These are phyloP conservation scores for Camponotus fellah DNA, from an alignment of 2,888 invertebrate genomes.

Conservation along the genomic window DNA sequence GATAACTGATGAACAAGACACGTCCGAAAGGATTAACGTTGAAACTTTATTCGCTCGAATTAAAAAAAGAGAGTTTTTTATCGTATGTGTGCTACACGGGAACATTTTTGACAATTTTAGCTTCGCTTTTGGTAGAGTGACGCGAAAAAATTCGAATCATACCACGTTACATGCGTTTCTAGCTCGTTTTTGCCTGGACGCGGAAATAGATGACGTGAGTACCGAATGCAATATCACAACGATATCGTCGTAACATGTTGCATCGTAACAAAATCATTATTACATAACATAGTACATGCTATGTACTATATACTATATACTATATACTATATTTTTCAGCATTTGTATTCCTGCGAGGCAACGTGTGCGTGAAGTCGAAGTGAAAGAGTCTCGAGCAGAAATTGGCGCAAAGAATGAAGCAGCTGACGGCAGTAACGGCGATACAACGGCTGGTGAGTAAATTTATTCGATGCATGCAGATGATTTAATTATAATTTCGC, in stretches of 20 bases:
- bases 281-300: background rate
- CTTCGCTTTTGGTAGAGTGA: background rate
- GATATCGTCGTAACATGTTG: background rate
- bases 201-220: background rate
- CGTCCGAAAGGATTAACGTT: background rate
- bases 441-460: slow-evolving; percentile 41
- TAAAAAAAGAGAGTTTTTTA: background rate
- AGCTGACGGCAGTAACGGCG: slow-evolving; percentile 27
- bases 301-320: too few species aligned
- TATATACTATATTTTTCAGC: slow-evolving; percentile 1
- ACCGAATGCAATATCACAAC: background rate
- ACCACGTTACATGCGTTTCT: background rate
- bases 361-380: slow-evolving; percentile 4
- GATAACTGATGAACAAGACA: background rate
- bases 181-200: background rate
- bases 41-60: background rate
- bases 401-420: slow-evolving; percentile 30
- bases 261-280: background rate
- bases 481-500: slow-evolving; percentile 46
- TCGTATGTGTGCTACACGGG: background rate
- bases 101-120: background rate
- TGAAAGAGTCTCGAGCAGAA: slow-evolving; percentile 17
- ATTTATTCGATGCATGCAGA: slow-evolving; percentile 50
- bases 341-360: slow-evolving; percentile 22
- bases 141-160: background rate